These are phyloP conservation scores for Antedon mediterranea DNA, from an alignment of 53 echinoderm and acorn worm genomes.

Conservation along the genomic window DNA sequence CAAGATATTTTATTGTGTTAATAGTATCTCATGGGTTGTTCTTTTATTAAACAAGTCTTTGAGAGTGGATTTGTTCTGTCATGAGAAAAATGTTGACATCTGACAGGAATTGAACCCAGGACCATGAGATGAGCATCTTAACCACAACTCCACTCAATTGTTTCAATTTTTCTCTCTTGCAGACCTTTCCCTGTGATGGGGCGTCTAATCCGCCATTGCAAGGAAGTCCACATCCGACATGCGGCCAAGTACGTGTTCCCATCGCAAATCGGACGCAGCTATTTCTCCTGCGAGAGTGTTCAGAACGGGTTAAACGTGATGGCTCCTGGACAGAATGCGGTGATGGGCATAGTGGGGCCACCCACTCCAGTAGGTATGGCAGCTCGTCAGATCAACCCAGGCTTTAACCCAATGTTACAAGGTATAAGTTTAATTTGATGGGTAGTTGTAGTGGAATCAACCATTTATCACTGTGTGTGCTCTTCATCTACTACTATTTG, in stretches of 20 bases:
- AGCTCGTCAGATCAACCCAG: conserved; percentile 59
- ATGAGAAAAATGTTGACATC: too few relatives aligned
- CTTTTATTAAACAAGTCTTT: too few relatives aligned
- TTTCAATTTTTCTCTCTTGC: conserved; percentile 7
- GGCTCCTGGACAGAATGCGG: conserved; percentile 19
- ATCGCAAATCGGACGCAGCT: conserved; percentile 14
- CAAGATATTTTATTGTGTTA: too few relatives aligned
- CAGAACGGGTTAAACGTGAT: neutral
- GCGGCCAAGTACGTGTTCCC: conserved; percentile 53
- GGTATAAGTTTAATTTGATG: neutral
- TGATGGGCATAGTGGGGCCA: conserved; percentile 98
- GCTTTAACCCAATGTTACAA: neutral
- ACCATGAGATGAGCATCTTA: too few relatives aligned
- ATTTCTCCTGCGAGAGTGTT: conserved; percentile 31
- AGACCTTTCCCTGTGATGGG: conserved; percentile 78
- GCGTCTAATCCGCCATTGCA: conserved; percentile 82
- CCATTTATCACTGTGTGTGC: neutral
- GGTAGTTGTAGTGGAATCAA: neutral
- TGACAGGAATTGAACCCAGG: too few relatives aligned
- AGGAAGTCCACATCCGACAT: conserved; percentile 80
- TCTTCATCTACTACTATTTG: neutral
- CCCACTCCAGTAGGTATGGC: conserved; percentile 97
- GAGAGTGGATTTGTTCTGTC: too few relatives aligned
- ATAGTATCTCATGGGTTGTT: too few relatives aligned
- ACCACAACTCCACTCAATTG: too few relatives aligned